These are phyloP conservation scores for Slavum lentiscoides DNA, from an alignment of 2,888 invertebrate genomes.

Conservation along the genomic window DNA sequence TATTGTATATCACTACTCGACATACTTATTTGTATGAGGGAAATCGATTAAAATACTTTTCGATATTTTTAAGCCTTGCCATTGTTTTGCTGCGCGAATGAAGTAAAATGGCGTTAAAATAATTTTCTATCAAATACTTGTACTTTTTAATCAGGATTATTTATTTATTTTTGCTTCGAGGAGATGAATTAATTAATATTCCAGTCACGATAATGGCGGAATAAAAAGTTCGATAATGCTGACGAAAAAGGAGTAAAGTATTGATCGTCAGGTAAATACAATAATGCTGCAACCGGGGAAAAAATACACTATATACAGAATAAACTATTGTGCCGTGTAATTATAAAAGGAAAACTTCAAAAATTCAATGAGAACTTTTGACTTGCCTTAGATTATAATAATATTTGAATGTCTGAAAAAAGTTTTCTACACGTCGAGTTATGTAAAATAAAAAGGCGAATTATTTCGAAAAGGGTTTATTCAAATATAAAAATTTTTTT, in stretches of 20 bases:
- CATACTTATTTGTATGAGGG: too few relatives aligned
- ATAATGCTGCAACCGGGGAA: conserved; percentile 5
- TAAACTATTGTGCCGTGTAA: conserved; percentile 20
- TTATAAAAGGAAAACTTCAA: conserved; percentile 28
- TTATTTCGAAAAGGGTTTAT: conserved; percentile 14
- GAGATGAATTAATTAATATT: conserved; percentile 28
- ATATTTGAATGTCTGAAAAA: conserved; percentile 7
- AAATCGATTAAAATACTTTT: conserved; percentile 8
- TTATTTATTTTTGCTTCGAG: neutral
- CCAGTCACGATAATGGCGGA: neutral
- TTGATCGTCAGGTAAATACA: conserved; percentile 37
- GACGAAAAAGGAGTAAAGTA: neutral
- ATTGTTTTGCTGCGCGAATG: conserved; percentile 14
- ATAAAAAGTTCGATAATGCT: conserved; percentile 21
- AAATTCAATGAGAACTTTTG: conserved; percentile 24
- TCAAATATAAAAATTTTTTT: conserved; percentile 26
- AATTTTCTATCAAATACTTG: neutral
- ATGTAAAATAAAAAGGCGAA: conserved; percentile 14
- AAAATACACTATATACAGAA: conserved; percentile 5
- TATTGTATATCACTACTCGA: too few relatives aligned
- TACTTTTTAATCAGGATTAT: conserved; percentile 27
- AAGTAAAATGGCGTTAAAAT: conserved; percentile 14
- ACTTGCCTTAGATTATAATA: conserved; percentile 8
- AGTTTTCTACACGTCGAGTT: conserved; percentile 6
- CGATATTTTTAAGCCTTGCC: neutral